Conservation (phyloP, 1,140 invertebrate genomes). For the Brachionus rubens region DNA sequence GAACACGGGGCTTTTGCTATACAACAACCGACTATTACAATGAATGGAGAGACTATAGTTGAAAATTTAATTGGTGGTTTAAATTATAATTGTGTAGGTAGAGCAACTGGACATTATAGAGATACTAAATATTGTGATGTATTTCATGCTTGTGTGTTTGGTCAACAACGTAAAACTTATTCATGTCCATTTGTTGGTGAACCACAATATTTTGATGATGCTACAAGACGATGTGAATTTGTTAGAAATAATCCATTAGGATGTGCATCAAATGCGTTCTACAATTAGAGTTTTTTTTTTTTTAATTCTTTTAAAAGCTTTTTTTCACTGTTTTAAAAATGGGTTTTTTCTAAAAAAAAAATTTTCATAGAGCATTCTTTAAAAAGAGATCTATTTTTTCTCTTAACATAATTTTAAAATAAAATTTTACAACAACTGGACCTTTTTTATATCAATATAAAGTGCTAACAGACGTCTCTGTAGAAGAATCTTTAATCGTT, state of each 20-base stretch:
- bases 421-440: too few relatives aligned
- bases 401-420: too few relatives aligned
- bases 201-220: slow-evolving; percentile 44
- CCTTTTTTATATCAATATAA: too few relatives aligned
- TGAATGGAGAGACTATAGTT: slow-evolving; percentile 27
- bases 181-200: slow-evolving; percentile 37
- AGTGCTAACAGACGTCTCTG: too few relatives aligned
- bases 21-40: slow-evolving; percentile 12
- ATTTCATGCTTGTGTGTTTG: slow-evolving; percentile 42
- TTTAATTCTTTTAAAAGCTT: too few relatives aligned
- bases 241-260: slow-evolving; percentile 22
- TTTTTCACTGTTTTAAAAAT: too few relatives aligned
- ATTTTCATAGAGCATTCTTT: too few relatives aligned
- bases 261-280: slow-evolving; percentile 37
- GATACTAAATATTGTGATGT: slow-evolving; percentile 42
- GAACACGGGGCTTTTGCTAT: background rate
- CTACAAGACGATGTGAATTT: slow-evolving; percentile 30
- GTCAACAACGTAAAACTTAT: slow-evolving; percentile 8
- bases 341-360: too few relatives aligned
- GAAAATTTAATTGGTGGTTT: slow-evolving; percentile 32
- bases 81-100: slow-evolving; percentile 12
- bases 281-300: slow-evolving; percentile 17
- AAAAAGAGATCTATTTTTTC: too few relatives aligned
- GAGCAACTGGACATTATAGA: slow-evolving; percentile 9
- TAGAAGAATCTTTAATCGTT: too few relatives aligned